Conservation (phyloP, 2,888 invertebrate genomes). For the Phyto melanocephala region DNA sequence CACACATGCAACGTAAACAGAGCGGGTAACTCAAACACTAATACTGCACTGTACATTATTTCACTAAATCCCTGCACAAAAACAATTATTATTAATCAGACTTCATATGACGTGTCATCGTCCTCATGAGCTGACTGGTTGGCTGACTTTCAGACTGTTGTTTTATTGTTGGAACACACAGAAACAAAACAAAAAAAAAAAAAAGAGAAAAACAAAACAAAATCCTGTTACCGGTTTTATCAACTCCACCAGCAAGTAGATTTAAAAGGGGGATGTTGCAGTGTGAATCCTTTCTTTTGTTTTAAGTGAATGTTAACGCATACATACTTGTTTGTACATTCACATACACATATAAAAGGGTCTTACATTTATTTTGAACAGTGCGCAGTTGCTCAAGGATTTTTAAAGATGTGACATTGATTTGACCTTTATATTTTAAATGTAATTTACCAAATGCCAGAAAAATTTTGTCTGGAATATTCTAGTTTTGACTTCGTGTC, state of each 20-base stretch:
- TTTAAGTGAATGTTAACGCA: background rate
- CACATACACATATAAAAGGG: background rate
- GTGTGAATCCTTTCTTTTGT: constrained; percentile 42
- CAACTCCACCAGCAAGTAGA: constrained; percentile 28
- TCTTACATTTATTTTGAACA: background rate
- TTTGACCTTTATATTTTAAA: constrained; percentile 22
- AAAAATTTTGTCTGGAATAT: background rate
- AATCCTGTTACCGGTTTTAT: constrained; percentile 50
- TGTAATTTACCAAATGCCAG: background rate
- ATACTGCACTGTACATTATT: background rate
- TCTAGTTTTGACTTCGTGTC: background rate
- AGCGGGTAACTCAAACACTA: background rate
- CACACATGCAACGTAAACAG: background rate
- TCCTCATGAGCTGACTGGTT: constrained; percentile 27
- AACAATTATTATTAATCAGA: constrained; percentile 40
- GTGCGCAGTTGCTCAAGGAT: constrained; percentile 20
- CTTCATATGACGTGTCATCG: constrained; percentile 53
- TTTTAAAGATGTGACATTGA: constrained; percentile 26
- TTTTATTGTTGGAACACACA: background rate
- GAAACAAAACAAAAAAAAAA: background rate
- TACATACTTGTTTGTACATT: background rate
- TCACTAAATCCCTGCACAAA: constrained; percentile 11
- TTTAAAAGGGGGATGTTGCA: background rate
- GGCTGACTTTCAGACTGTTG: constrained; percentile 5
- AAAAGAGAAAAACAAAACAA: background rate